phyloP scores from a whole-genome alignment of 2,888 invertebrate genomes.

The Pyrgus malvae region DNA sequence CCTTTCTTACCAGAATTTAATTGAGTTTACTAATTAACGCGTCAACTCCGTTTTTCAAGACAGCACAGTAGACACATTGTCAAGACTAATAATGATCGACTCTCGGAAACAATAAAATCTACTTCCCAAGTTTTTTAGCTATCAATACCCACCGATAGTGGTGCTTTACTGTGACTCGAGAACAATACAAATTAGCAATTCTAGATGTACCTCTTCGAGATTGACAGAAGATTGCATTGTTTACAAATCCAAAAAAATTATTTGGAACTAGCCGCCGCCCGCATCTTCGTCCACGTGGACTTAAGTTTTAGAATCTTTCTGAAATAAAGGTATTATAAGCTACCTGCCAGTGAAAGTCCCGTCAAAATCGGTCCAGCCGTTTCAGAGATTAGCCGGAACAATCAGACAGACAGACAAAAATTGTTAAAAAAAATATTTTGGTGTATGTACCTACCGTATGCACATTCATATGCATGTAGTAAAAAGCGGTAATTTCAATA shows the following conservation, averaged over 20 bases:
- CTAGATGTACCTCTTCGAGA: slow-evolving; percentile 8
- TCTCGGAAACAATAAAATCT: slow-evolving; percentile 21
- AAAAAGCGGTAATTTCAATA: too few relatives aligned
- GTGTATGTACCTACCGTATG: too few relatives aligned
- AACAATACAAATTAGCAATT: slow-evolving; percentile 19
- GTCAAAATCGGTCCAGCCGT: too few relatives aligned
- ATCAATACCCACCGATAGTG: background rate
- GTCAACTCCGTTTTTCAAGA: slow-evolving; percentile 15
- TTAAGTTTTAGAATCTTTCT: too few relatives aligned
- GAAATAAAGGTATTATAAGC: too few relatives aligned
- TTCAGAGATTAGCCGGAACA: too few relatives aligned
- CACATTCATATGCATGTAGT: too few relatives aligned
- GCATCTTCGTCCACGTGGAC: too few relatives aligned
- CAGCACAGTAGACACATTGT: slow-evolving; percentile 18
- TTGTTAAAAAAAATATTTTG: too few relatives aligned
- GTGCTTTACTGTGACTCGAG: background rate
- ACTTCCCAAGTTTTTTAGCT: slow-evolving; percentile 22
- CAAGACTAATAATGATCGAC: slow-evolving; percentile 20
- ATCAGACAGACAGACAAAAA: too few relatives aligned
- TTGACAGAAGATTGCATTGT: slow-evolving; percentile 12
- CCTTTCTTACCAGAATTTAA: slow-evolving; percentile 1
- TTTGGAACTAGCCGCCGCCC: too few relatives aligned
- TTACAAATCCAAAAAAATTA: background rate
- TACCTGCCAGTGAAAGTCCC: too few relatives aligned
- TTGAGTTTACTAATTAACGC: slow-evolving; percentile 13